These are phyloP conservation scores for Pyrgilauda ruficollis DNA, from an alignment of 2,113 vertebrate species.

Conservation along the genomic window DNA sequence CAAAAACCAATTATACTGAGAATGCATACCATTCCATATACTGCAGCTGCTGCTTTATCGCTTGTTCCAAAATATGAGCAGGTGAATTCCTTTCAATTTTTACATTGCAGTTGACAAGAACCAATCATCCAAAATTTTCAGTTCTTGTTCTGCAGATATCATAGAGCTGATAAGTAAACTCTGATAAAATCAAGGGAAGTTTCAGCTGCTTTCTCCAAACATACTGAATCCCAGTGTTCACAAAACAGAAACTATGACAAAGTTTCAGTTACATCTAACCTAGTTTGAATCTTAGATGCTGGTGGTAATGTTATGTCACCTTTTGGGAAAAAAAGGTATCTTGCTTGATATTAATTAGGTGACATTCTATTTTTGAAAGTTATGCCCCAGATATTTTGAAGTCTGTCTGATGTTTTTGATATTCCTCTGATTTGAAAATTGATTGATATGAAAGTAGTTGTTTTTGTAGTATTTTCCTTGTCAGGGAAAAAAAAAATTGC, in stretches of 20 bases:
- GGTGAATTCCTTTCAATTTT: background rate
- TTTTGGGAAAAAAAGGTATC: background rate
- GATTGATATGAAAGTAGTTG: background rate
- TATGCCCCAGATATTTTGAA: background rate
- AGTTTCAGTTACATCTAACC: background rate
- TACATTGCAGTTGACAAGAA: background rate
- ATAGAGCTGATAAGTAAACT: background rate
- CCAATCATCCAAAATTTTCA: background rate
- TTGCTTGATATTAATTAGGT: background rate
- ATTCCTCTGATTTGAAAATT: background rate
- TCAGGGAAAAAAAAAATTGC: background rate
- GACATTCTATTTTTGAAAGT: background rate
- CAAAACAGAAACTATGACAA: background rate
- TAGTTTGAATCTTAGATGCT: background rate
- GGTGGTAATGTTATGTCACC: background rate
- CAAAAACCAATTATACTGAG: background rate
- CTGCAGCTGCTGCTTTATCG: background rate
- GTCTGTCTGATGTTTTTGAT: background rate
- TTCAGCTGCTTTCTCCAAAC: background rate
- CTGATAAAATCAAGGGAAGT: background rate
- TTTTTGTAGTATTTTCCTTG: background rate
- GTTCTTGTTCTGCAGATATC: background rate
- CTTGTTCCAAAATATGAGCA: background rate
- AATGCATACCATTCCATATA: background rate
- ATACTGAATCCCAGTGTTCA: background rate